Evolutionary conservation across 2,888 invertebrate species (phyloP), one percentile per base, ranked within the genome.

Genomic region (Hipparchia semele): DNA sequence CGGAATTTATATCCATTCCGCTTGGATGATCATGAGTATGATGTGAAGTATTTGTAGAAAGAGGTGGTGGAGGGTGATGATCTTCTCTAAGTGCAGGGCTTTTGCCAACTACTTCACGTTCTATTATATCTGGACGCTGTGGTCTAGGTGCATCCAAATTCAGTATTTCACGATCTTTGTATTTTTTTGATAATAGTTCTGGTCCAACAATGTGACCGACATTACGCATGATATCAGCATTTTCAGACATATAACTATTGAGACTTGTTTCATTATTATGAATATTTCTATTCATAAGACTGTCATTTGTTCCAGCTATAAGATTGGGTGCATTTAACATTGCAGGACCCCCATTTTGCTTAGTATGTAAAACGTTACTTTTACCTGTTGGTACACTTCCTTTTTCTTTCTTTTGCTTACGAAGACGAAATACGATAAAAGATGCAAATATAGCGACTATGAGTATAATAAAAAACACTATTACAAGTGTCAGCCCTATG

Each of bases 121-220:
- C 98, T 79, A 99, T 99, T 49, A 99, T 98, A 86, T 99, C 99
- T 0, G 99, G 99, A 60, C 98, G 94, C 86, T 98, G 98, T 0
- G 97, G 97, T 76, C 97, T 94, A 51, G 96, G 96, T 76, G 96
- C 95, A 78, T 97, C 96, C 68, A 94, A 92, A 1, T 95, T 95
- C 83, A 96, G 95, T 70, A 97, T 96, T 85, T 98, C 98, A 58
- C 98, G 94, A 83, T 98, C 98, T 88, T 98, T 98, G 84, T 97
- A 98, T 87, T 98, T 98, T 84, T 98, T 98, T 0, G 98, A 97
- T 61, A 98, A 95, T 60, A 98, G 90, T 86, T 99, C 98, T 0
- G 98, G 98, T 0, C 96, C 97, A 8, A 97, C 96, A 76, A 98
- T 94, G 80, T 97, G 97, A 0, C 96, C 95, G 0, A 97, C 96